Evolutionary conservation across 2,113 vertebrate genomes (phyloP).

Genomic region (Etheostoma spectabile): DNA sequence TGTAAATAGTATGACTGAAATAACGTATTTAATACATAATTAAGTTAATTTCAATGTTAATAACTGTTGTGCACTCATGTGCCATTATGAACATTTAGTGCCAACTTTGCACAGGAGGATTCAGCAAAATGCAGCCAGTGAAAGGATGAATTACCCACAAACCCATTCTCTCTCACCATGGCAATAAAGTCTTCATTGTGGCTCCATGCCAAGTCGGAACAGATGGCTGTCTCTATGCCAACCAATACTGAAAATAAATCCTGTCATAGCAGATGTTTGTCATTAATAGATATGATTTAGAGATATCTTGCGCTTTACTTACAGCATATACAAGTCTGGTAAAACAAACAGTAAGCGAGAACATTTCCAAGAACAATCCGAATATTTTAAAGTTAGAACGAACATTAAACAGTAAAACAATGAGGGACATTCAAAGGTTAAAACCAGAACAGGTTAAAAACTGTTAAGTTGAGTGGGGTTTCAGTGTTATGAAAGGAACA

Average conservation of each 20-base stretch:
- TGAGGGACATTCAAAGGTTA: background rate
- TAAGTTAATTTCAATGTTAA: background rate
- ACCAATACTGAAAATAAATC: constrained; percentile 39
- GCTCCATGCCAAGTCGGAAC: constrained; percentile 38
- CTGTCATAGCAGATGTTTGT: constrained; percentile 1
- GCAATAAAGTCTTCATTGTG: constrained; percentile 42
- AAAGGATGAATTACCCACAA: constrained; percentile 29
- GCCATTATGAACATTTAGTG: constrained; percentile 2
- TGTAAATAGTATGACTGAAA: background rate
- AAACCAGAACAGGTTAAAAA: background rate
- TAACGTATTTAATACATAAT: background rate
- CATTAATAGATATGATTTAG: background rate
- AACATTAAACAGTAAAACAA: background rate
- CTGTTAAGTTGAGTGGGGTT: background rate
- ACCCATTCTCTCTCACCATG: constrained; percentile 1
- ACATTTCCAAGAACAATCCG: background rate
- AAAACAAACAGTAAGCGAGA: background rate
- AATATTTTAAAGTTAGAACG: background rate
- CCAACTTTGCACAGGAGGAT: constrained; percentile 26
- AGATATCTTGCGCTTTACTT: background rate
- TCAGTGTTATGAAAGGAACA: background rate
- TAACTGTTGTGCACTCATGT: background rate
- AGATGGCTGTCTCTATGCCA: constrained; percentile 52
- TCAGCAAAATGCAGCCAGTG: constrained; percentile 12
- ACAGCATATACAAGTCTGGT: background rate